Evolutionary conservation across 2,888 invertebrate genomes (phyloP).

Genomic region (Caenorhabditis wallacei): DNA sequence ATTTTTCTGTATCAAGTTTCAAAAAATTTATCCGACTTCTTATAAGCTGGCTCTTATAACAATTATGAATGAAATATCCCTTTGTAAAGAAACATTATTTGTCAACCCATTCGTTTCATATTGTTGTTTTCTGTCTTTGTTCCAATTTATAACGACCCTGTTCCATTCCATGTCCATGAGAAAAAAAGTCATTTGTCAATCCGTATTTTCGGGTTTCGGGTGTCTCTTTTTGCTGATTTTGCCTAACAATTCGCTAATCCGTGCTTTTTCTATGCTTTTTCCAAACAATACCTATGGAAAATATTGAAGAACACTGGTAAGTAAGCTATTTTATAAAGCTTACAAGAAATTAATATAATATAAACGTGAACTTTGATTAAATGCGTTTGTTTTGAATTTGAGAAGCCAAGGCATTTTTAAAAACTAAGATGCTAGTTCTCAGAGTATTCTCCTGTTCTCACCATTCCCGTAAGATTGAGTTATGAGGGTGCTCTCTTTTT

Average conservation of each 20-base stretch:
- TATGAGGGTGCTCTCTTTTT: constrained; percentile 13
- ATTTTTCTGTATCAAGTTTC: no score
- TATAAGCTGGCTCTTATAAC: no score
- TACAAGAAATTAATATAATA: no score
- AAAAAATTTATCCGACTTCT: no score
- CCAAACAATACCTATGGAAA: not conserved
- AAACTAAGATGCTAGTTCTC: no score
- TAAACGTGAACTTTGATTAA: no score
- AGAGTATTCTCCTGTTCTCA: constrained; percentile 14
- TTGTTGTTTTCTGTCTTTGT: constrained; percentile 27
- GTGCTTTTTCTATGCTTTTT: not conserved
- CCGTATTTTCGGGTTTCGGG: constrained; percentile 37
- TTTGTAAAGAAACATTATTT: no score
- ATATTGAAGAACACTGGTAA: no score
- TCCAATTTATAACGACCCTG: constrained; percentile 24
- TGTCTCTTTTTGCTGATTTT: not conserved
- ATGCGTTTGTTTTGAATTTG: no score
- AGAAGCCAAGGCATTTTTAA: no score
- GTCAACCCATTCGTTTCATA: not conserved
- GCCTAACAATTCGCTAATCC: constrained; percentile 39
- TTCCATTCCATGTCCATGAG: constrained; percentile 5
- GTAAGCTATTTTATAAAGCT: no score
- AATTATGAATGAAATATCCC: no score
- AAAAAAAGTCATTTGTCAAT: constrained; percentile 46
- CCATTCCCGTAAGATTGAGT: constrained; percentile 36